Percentiles rank a stretch among this genome's conserved stretches.
Conservation (phyloP, 2,888 invertebrate species). For the Drosophila neotestacea region DNA sequence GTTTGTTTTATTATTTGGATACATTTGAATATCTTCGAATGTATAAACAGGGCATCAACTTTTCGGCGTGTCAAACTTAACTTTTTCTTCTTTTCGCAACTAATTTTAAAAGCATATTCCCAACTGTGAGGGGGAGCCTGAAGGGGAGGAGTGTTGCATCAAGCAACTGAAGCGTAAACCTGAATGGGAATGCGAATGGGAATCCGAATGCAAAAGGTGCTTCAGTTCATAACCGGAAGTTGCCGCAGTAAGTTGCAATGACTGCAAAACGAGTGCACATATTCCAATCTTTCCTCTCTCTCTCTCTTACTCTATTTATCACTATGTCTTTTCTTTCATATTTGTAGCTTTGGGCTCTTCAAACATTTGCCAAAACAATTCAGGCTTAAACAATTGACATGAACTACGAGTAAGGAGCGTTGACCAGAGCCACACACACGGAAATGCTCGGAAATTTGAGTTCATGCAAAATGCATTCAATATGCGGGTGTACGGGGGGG, state of each 20-base stretch:
- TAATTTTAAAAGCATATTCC: constrained; percentile 49
- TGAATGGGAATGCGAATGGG: constrained; percentile 63
- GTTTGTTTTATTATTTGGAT: too few relatives aligned
- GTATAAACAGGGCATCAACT: not conserved
- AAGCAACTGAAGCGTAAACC: constrained; percentile 74
- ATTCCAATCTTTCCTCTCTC: not conserved
- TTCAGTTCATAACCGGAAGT: constrained; percentile 77
- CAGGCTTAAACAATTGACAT: constrained; percentile 73
- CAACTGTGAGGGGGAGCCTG: not conserved
- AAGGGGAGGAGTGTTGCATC: constrained; percentile 26
- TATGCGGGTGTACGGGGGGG: constrained; percentile 39
- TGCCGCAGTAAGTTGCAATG: constrained; percentile 32
- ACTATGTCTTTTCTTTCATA: not conserved
- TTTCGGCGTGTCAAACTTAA: not conserved
- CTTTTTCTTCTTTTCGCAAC: constrained; percentile 27
- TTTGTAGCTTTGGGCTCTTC: constrained; percentile 42
- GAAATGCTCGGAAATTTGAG: constrained; percentile 22
- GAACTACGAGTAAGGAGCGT: constrained; percentile 59
- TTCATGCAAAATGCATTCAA: constrained; percentile 60
- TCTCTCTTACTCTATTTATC: not conserved
- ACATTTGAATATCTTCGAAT: too few relatives aligned
- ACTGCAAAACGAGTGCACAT: constrained; percentile 53
- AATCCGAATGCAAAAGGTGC: constrained; percentile 60
- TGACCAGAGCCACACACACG: constrained; percentile 53
- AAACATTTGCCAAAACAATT: constrained; percentile 76